These are phyloP conservation scores for Capromys pilorides DNA, from an alignment of 2,797 vertebrate species.

Conservation along the genomic window DNA sequence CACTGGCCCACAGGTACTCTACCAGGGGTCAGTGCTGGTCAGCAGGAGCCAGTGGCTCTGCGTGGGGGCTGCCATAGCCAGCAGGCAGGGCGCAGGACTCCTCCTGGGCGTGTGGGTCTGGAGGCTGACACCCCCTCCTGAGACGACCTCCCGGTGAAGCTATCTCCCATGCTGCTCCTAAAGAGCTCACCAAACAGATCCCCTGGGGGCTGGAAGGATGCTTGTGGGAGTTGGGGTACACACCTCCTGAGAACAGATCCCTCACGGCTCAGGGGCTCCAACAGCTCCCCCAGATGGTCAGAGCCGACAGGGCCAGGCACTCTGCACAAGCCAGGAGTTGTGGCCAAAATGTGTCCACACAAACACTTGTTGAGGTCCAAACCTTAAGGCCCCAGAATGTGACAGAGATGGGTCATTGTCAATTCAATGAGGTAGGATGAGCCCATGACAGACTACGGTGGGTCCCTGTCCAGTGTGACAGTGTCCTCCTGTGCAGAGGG, in stretches of 20 bases:
- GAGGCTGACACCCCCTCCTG: not conserved
- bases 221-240: not conserved
- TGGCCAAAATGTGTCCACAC: not conserved
- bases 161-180: not conserved
- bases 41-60: not conserved
- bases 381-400: not conserved
- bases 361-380: not conserved
- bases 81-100: not conserved
- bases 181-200: fast-evolving
- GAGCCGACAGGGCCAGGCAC: not conserved
- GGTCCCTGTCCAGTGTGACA: not conserved
- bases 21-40: not conserved
- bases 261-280: not conserved
- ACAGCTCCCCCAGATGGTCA: not conserved
- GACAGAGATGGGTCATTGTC: not conserved
- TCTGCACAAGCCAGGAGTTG: fast-evolving
- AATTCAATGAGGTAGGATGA: not conserved
- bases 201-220: not conserved
- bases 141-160: not conserved
- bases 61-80: not conserved
- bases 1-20: not conserved
- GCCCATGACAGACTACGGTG: not conserved
- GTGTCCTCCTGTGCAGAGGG: not conserved
- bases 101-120: not conserved
- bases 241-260: not conserved